Conservation (phyloP, 2,113 vertebrate genomes). For the Perca flavescens region DNA sequence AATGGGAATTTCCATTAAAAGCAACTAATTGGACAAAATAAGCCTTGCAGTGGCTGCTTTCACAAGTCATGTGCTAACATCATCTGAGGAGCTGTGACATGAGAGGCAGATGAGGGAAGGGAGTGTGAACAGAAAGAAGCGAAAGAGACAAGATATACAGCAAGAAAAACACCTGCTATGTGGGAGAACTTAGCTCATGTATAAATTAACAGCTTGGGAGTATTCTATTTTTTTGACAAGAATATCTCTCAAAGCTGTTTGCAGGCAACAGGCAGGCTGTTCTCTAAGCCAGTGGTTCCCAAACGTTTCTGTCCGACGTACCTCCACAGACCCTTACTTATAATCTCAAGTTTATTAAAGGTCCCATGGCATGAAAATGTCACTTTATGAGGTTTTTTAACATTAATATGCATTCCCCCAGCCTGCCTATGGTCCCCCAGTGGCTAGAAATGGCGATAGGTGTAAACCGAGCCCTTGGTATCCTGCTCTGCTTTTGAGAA, state of each 20-base stretch:
- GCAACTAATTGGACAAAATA: conserved; percentile 40
- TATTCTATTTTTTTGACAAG: conserved; percentile 11
- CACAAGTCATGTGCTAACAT: conserved; percentile 26
- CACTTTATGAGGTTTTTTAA: no score
- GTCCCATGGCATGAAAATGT: no score
- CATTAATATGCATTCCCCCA: no score
- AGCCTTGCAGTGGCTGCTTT: conserved; percentile 26
- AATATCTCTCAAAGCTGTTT: conserved; percentile 12
- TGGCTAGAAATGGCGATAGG: no score
- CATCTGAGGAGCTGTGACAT: conserved; percentile 25
- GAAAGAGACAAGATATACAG: neutral
- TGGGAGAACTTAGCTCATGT: conserved; percentile 21
- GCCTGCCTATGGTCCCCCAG: no score
- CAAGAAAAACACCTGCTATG: conserved; percentile 44
- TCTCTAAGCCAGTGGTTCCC: neutral
- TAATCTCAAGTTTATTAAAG: neutral
- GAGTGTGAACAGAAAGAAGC: conserved; percentile 23
- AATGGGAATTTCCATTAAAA: conserved; percentile 26
- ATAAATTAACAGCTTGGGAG: conserved; percentile 42
- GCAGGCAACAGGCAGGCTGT: neutral
- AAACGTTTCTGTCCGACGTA: no score
- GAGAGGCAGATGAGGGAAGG: conserved; percentile 27
- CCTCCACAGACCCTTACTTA: no score
- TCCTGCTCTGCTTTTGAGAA: no score
- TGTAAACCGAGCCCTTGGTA: no score